Conservation (phyloP, 2,113 vertebrate genomes). For the Seriola rivoliana region DNA sequence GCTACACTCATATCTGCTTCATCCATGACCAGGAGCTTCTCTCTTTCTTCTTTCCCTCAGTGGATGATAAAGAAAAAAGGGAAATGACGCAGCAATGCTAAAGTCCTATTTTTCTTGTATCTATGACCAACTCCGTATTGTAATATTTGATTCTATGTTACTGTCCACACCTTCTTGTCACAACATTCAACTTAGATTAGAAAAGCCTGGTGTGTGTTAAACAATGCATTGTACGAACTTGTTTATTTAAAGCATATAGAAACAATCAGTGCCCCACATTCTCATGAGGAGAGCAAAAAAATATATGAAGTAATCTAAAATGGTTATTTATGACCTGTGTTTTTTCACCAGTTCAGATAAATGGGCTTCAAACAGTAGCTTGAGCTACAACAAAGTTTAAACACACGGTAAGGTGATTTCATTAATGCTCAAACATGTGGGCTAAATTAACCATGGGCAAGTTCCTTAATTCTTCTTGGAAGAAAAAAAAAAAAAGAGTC, state of each 20-base stretch:
- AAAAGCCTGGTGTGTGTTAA: background rate
- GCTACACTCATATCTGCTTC: background rate
- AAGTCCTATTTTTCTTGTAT: background rate
- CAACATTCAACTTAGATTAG: background rate
- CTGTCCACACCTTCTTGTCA: background rate
- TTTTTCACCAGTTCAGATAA: background rate
- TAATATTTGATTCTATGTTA: too few relatives aligned
- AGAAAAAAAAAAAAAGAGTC: background rate
- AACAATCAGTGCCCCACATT: background rate
- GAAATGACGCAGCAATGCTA: background rate
- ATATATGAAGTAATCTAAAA: background rate
- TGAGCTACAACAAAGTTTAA: background rate
- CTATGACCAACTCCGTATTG: too few relatives aligned
- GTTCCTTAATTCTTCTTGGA: background rate
- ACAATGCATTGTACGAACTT: background rate
- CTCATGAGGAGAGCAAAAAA: background rate
- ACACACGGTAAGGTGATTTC: background rate
- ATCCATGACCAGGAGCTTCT: too few relatives aligned
- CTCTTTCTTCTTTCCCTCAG: background rate
- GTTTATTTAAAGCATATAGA: background rate
- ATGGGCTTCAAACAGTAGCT: slow-evolving; percentile 6
- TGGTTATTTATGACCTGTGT: background rate
- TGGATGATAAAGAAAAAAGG: background rate
- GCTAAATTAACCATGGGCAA: background rate
- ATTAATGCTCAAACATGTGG: background rate